Evolutionary conservation across 1,140 invertebrate species (phyloP).

Genomic region (Drosophila pseudoobscura): DNA sequence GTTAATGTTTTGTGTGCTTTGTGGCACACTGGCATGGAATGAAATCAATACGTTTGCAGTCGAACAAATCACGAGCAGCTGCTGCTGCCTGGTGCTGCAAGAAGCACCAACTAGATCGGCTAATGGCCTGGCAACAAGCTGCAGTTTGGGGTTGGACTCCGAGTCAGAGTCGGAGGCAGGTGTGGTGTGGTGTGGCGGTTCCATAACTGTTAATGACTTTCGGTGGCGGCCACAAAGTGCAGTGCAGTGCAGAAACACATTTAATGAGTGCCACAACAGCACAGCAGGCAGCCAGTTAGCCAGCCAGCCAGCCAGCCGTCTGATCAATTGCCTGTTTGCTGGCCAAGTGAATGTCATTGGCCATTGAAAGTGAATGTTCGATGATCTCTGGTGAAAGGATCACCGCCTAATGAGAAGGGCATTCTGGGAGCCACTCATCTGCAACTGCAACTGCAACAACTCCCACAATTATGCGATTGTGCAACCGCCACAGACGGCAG

Average conservation of each 20-base stretch:
- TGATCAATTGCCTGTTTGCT: slow-evolving; percentile 40
- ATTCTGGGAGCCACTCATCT: slow-evolving; percentile 30
- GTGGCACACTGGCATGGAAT: slow-evolving; percentile 40
- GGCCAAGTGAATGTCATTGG: slow-evolving; percentile 56
- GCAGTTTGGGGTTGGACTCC: slow-evolving; percentile 1
- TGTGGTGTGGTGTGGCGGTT: slow-evolving; percentile 43
- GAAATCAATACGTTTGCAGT: slow-evolving; percentile 57
- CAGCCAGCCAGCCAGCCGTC: slow-evolving; percentile 3
- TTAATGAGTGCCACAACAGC: slow-evolving; percentile 50
- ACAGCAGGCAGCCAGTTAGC: slow-evolving; percentile 16
- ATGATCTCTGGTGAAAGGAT: slow-evolving; percentile 56
- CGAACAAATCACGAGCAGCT: slow-evolving; percentile 65
- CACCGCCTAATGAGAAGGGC: slow-evolving; percentile 21
- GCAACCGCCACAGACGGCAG: slow-evolving; percentile 17
- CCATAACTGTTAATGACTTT: slow-evolving; percentile 71
- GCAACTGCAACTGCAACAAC: slow-evolving; percentile 35
- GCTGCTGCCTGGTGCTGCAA: slow-evolving; percentile 26
- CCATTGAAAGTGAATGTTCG: slow-evolving; percentile 51
- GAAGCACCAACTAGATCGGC: slow-evolving; percentile 38
- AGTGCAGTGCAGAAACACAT: slow-evolving; percentile 56
- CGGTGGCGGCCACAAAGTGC: slow-evolving; percentile 61
- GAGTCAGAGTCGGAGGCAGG: slow-evolving; percentile 31
- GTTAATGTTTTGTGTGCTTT: slow-evolving; percentile 13
- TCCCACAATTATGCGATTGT: slow-evolving; percentile 22
- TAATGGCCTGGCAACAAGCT: slow-evolving; percentile 34